Conservation (phyloP, 1,140 invertebrate genomes). For the Daktulosphaira vitifoliae region DNA sequence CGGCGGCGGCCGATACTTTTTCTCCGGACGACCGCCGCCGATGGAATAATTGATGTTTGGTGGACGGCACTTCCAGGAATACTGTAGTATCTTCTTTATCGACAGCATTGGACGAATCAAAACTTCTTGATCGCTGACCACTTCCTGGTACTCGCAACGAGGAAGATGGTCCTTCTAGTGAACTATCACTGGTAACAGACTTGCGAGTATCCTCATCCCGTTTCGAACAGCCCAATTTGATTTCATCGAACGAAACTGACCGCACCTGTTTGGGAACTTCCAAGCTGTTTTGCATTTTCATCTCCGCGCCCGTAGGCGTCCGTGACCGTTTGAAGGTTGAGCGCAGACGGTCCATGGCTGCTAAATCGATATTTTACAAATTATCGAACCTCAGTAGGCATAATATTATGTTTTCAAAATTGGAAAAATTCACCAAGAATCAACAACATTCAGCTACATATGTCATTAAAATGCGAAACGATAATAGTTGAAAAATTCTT, state of each 20-base stretch:
- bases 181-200: slow-evolving; percentile 41
- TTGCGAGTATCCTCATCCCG: slow-evolving; percentile 45
- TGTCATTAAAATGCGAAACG: too few species aligned
- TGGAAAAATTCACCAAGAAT: too few species aligned
- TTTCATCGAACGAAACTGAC: slow-evolving; percentile 79
- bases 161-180: slow-evolving; percentile 14
- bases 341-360: slow-evolving; percentile 65
- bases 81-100: slow-evolving; percentile 49
- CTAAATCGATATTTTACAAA: too few species aligned
- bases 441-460: too few species aligned
- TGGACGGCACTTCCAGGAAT: slow-evolving; percentile 55
- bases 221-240: slow-evolving; percentile 59
- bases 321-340: slow-evolving; percentile 76
- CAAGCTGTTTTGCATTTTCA: slow-evolving; percentile 80
- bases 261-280: slow-evolving; percentile 78
- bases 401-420: too few species aligned
- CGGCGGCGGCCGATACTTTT: slow-evolving; percentile 48
- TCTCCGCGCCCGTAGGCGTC: slow-evolving; percentile 75
- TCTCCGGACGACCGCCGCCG: slow-evolving; percentile 53
- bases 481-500: too few species aligned
- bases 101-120: slow-evolving; percentile 58
- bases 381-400: too few species aligned
- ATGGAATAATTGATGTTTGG: slow-evolving; percentile 54
- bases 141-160: slow-evolving; percentile 42
- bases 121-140: slow-evolving; percentile 61